Base-by-base conservation (phyloP, 2,888 invertebrate genomes). In the Acleris cristana region DNA sequence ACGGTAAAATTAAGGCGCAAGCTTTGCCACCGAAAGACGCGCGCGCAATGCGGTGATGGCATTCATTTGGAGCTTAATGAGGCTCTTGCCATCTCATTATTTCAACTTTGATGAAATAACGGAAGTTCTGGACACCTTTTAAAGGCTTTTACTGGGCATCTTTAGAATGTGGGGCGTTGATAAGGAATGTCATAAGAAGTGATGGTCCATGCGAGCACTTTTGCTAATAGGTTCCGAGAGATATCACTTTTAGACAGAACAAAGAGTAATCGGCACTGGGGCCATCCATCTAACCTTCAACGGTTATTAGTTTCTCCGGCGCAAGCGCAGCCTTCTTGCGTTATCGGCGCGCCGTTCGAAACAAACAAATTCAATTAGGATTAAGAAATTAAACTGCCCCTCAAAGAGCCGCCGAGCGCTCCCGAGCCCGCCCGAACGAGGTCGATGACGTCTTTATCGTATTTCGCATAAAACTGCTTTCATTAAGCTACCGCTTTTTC, bases 281-380 rank as follows among this genome's bases (percentile, higher is more conserved):
- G 74, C 72, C 79, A 84, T 80, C 79, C 74, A 81, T 85, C 80
- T 83, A 86, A 83, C 81, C 82, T 85, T 84, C 83, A 75, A 77
- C 78, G 73, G 79, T 76, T 82, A 81, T 80, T 82, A 81, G 78
- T 78, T 79, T 76, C 72, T 69, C 70, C 70, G 71, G 61, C 64
- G 73, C 74, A 73, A 68, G 69, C 65, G 57, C 71, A 74, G 72
- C 72, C 63, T 75, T 79, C 79, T 86, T 81, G 77, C 84, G 83
- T 85, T 89, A 90, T 90, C 87, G 76, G 76, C 69, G 74, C 76
- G 70, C 70, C 74, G 76, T 79, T 78, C 79, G 81, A 82, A 86
- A 92, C 91, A 90, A 90, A 90, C 88, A 91, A 91, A 91, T 86
- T 90, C 91, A 92, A 90, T 92, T 90, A 91, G 89, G 87, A 90